A percentile compares a stretch with the other conserved stretches of the same genome.
Evolutionary conservation across 2,888 invertebrate genomes (phyloP).

Genomic region (Platerodrilus igneus): DNA sequence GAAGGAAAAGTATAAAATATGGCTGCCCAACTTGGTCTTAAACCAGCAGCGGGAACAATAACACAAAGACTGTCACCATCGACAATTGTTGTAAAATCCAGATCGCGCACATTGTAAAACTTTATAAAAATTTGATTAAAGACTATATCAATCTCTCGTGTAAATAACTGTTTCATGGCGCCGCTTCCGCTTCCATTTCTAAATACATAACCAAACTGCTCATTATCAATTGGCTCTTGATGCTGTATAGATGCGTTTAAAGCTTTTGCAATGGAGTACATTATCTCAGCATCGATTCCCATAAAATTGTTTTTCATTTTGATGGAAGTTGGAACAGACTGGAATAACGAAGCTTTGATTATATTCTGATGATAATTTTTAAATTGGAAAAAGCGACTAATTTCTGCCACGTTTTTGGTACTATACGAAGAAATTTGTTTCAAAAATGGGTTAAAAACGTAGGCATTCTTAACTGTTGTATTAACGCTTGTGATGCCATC

Average conservation of each 20-base stretch:
- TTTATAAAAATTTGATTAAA: constrained; percentile 47
- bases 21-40: constrained; percentile 44
- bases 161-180: constrained; percentile 41
- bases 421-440: constrained; percentile 5
- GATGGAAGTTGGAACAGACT: constrained; percentile 17
- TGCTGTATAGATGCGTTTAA: constrained; percentile 17
- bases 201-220: constrained; percentile 35
- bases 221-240: constrained; percentile 9
- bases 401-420: constrained; percentile 3
- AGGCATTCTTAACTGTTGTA: constrained; percentile 6
- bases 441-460: constrained; percentile 17
- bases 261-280: constrained; percentile 13
- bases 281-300: constrained; percentile 22
- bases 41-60: constrained; percentile 44
- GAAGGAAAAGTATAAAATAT: constrained; percentile 42
- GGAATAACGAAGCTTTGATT: constrained; percentile 16
- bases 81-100: constrained; percentile 43
- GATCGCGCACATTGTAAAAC: constrained; percentile 42
- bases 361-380: constrained; percentile 13
- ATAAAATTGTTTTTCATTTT: constrained; percentile 8
- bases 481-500: background rate
- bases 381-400: constrained; percentile 11
- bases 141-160: constrained; percentile 41
- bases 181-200: constrained; percentile 44
- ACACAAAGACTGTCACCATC: constrained; percentile 46